Conservation (phyloP, 1,140 invertebrate species). For the Scaptodrosophila lebanonensis region DNA sequence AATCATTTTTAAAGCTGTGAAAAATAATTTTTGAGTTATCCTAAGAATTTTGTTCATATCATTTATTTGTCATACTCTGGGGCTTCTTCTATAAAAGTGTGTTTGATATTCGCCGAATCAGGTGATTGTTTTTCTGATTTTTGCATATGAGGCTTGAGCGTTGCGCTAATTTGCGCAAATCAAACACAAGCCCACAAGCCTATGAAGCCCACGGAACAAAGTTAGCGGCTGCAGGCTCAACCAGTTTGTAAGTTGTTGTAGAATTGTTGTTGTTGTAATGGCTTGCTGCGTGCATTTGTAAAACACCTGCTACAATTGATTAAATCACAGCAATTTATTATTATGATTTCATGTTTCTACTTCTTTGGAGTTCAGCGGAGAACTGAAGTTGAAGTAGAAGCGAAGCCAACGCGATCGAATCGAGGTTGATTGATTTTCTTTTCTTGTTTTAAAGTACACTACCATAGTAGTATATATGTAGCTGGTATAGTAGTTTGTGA, state of each 20-base stretch:
- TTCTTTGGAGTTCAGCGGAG: not conserved
- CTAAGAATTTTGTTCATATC: too few relatives aligned
- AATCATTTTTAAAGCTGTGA: too few relatives aligned
- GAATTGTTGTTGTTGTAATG: not conserved
- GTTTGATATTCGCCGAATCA: constrained; percentile 32
- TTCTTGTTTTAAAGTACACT: too few relatives aligned
- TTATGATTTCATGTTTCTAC: constrained; percentile 27
- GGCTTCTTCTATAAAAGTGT: too few relatives aligned
- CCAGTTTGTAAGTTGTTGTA: constrained; percentile 37
- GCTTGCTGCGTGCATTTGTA: constrained; percentile 48
- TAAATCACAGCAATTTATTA: constrained; percentile 70
- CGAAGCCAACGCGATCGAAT: constrained; percentile 26
- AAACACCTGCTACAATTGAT: constrained; percentile 74
- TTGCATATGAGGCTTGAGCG: constrained; percentile 11
- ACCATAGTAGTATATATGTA: too few relatives aligned
- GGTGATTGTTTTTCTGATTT: constrained; percentile 22
- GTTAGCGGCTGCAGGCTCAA: constrained; percentile 29
- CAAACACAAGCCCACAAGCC: constrained; percentile 48
- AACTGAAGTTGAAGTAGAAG: constrained; percentile 11
- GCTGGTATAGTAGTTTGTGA: too few relatives aligned
- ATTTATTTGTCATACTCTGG: too few relatives aligned
- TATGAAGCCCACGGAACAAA: constrained; percentile 15
- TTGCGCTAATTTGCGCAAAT: constrained; percentile 69
- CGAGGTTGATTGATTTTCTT: constrained; percentile 53
- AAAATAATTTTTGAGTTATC: too few relatives aligned